Evolutionary conservation across 1,140 invertebrate species (phyloP).

Genomic region (Habropoda laboriosa): DNA sequence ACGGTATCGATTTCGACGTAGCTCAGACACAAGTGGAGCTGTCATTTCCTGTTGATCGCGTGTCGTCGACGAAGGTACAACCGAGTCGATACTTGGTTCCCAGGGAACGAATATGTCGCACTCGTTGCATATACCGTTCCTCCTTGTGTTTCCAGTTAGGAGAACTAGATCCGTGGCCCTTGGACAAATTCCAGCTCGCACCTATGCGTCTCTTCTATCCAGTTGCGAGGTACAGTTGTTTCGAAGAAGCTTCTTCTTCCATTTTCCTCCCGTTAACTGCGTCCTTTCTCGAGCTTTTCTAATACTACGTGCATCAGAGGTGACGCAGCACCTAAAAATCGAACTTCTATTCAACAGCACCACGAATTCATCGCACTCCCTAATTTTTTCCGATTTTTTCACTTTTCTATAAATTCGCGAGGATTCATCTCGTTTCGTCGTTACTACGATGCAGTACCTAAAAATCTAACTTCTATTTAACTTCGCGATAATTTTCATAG

Average conservation of each 20-base stretch:
- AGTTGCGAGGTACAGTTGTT: constrained; percentile 3
- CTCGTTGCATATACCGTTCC: background rate
- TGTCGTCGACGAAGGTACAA: background rate
- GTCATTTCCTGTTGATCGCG: too few relatives aligned
- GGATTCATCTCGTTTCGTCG: too few relatives aligned
- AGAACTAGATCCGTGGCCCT: constrained; percentile 27
- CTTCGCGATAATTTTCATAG: too few relatives aligned
- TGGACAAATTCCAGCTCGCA: constrained; percentile 20
- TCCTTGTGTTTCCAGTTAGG: background rate
- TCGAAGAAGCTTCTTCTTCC: background rate
- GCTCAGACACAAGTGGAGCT: too few relatives aligned
- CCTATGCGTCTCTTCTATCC: background rate
- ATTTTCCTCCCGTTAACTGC: background rate
- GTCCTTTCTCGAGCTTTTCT: background rate
- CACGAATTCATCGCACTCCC: too few relatives aligned
- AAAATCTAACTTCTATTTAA: too few relatives aligned
- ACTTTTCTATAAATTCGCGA: too few relatives aligned
- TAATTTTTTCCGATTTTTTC: too few relatives aligned
- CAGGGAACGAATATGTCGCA: background rate
- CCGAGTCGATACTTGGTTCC: background rate
- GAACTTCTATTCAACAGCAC: too few relatives aligned
- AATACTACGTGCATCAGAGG: too few relatives aligned
- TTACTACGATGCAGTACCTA: too few relatives aligned
- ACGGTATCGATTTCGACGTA: background rate
- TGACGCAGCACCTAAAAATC: too few relatives aligned